A percentile compares a stretch with the other conserved stretches of the same genome.
Conservation (phyloP, 2,113 vertebrate species). For the Rafetus swinhoei region DNA sequence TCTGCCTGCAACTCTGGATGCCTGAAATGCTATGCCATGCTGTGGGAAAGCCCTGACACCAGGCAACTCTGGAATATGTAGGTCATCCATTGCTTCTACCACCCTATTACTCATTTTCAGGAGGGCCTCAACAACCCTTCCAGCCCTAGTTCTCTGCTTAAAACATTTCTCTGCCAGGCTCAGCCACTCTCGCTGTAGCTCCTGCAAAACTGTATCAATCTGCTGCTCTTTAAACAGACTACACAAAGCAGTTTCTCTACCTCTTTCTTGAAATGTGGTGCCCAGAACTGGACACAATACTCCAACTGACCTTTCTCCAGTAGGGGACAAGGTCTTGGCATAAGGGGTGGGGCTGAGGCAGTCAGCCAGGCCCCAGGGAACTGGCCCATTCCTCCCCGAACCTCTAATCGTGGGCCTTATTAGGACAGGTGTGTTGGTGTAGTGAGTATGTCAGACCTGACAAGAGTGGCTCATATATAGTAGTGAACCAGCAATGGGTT, state of each 20-base stretch:
- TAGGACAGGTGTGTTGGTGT: neutral
- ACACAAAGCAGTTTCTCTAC: neutral
- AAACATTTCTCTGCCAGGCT: neutral
- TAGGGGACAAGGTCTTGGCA: too few relatives aligned
- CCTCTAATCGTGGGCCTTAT: neutral
- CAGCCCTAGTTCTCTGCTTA: neutral
- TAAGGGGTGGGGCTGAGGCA: too few relatives aligned
- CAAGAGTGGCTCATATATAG: neutral
- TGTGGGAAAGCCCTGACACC: neutral
- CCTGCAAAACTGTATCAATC: neutral
- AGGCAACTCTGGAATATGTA: neutral
- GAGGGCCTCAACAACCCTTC: neutral
- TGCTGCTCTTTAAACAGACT: neutral
- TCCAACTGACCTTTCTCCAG: too few relatives aligned
- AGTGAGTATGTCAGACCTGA: neutral
- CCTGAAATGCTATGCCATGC: neutral
- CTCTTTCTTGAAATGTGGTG: neutral
- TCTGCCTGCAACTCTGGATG: neutral
- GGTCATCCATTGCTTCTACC: neutral
- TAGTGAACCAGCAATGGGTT: neutral
- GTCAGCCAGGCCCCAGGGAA: too few relatives aligned
- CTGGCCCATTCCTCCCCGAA: too few relatives aligned
- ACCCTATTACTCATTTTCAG: neutral
- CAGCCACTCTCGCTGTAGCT: neutral
- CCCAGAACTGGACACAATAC: too few relatives aligned